Evolutionary conservation across 2,888 invertebrate genomes (phyloP).

Genomic region (Mythimna loreyi): DNA sequence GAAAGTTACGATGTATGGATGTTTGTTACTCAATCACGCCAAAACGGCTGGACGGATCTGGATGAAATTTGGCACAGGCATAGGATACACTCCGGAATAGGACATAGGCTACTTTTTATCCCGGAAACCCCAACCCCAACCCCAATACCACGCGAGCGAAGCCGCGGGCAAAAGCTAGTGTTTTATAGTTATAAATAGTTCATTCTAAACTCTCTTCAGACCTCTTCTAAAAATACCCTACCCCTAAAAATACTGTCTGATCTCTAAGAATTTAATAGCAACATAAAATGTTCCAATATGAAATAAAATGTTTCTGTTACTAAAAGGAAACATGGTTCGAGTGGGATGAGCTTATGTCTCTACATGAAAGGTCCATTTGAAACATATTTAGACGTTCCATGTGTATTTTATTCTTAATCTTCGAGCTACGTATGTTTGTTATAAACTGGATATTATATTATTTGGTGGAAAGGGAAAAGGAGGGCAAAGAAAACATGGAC

Average conservation of each 20-base stretch:
- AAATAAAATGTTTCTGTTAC: conserved; percentile 31
- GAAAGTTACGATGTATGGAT: too few species aligned
- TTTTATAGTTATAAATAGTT: background rate
- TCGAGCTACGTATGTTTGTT: background rate
- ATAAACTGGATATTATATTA: background rate
- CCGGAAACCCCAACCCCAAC: too few species aligned
- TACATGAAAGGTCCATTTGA: conserved; percentile 26
- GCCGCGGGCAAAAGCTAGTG: too few species aligned
- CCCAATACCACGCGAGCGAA: too few species aligned
- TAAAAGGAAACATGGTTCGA: conserved; percentile 17
- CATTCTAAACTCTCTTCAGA: background rate
- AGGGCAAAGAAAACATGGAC: too few species aligned
- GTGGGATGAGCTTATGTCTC: conserved; percentile 31
- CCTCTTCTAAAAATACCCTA: background rate
- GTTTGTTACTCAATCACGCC: too few species aligned
- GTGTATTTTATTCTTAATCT: conserved; percentile 10
- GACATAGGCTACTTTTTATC: too few species aligned
- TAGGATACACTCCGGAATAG: too few species aligned
- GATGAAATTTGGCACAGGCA: too few species aligned
- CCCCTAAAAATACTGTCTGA: conserved; percentile 5
- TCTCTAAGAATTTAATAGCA: conserved; percentile 28
- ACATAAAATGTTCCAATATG: conserved; percentile 24
- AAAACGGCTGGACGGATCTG: too few species aligned
- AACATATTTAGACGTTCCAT: background rate
- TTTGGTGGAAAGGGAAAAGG: background rate